Conservation (phyloP, 1,140 invertebrate species). For the Drosophila obscura region DNA sequence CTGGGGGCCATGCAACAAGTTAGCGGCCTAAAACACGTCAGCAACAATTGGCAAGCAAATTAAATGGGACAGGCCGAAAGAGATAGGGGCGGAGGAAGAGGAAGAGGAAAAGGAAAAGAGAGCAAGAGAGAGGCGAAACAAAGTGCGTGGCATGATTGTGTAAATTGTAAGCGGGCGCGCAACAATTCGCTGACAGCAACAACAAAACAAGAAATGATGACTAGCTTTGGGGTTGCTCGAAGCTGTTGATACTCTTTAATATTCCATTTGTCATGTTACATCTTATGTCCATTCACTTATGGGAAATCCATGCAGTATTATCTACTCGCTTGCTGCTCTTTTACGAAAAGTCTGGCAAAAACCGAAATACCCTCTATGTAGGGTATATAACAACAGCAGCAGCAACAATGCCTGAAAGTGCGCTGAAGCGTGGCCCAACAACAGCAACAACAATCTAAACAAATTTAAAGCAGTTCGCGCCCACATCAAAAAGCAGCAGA, state of each 20-base stretch:
- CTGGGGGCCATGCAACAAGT: constrained; percentile 36
- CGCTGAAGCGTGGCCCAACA: constrained; percentile 64
- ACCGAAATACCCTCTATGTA: too few relatives aligned
- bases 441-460: constrained; percentile 63
- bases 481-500: constrained; percentile 68
- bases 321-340: too few relatives aligned
- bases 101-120: constrained; percentile 13
- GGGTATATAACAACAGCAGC: constrained; percentile 10
- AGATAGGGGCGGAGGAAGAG: constrained; percentile 3
- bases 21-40: constrained; percentile 48
- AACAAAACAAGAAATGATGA: background rate
- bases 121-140: constrained; percentile 2
- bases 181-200: constrained; percentile 36
- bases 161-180: constrained; percentile 60
- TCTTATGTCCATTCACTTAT: too few relatives aligned
- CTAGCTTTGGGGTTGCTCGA: too few relatives aligned
- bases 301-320: too few relatives aligned
- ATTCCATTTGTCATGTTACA: background rate
- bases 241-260: too few relatives aligned
- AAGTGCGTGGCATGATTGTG: constrained; percentile 64
- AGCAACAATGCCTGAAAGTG: constrained; percentile 56
- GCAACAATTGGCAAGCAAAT: constrained; percentile 54
- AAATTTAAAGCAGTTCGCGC: constrained; percentile 75
- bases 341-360: too few relatives aligned
- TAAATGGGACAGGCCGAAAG: constrained; percentile 45